Conservation (phyloP, 2,113 vertebrate species). For the Poeciliopsis retropinna region DNA sequence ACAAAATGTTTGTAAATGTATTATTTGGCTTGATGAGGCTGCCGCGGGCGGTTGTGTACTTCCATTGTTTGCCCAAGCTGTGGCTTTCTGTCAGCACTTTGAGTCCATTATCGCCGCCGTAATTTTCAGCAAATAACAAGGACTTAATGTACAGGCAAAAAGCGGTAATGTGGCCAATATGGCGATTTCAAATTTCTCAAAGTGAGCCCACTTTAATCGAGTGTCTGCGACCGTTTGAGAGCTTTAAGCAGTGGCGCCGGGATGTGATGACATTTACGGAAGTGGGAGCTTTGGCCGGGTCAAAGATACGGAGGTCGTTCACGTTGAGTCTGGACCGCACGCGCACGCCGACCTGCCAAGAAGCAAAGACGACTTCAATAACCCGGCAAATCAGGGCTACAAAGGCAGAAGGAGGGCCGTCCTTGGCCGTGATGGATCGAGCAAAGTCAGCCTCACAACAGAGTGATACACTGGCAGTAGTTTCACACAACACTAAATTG, state of each 20-base stretch:
- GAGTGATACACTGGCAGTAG: neutral
- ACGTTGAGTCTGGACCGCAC: slow-evolving; percentile 65
- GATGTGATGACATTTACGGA: slow-evolving; percentile 68
- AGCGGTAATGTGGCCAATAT: slow-evolving; percentile 29
- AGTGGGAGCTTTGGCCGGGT: slow-evolving; percentile 63
- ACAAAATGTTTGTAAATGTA: slow-evolving; percentile 68
- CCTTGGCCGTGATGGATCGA: slow-evolving; percentile 53
- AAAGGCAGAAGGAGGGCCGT: slow-evolving; percentile 41
- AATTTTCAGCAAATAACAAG: slow-evolving; percentile 42
- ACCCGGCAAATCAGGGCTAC: slow-evolving; percentile 32
- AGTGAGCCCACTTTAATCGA: slow-evolving; percentile 11
- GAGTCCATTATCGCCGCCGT: slow-evolving; percentile 50
- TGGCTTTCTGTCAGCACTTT: slow-evolving; percentile 37
- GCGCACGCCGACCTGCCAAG: slow-evolving; percentile 63
- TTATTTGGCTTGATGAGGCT: slow-evolving; percentile 68
- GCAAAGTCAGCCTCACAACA: slow-evolving; percentile 48
- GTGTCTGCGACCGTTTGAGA: slow-evolving; percentile 22
- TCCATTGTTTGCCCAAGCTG: slow-evolving; percentile 35
- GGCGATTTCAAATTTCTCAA: slow-evolving; percentile 26
- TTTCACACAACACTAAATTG: slow-evolving; percentile 4
- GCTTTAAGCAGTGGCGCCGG: slow-evolving; percentile 45
- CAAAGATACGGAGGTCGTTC: slow-evolving; percentile 72
- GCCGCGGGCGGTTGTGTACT: slow-evolving; percentile 48
- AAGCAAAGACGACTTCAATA: slow-evolving; percentile 57
- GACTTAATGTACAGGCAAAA: slow-evolving; percentile 22